Percentiles rank a stretch among this genome's conserved stretches.
These are phyloP conservation scores for Coptotermes formosanus DNA, from an alignment of 1,140 invertebrate species.

Conservation along the genomic window DNA sequence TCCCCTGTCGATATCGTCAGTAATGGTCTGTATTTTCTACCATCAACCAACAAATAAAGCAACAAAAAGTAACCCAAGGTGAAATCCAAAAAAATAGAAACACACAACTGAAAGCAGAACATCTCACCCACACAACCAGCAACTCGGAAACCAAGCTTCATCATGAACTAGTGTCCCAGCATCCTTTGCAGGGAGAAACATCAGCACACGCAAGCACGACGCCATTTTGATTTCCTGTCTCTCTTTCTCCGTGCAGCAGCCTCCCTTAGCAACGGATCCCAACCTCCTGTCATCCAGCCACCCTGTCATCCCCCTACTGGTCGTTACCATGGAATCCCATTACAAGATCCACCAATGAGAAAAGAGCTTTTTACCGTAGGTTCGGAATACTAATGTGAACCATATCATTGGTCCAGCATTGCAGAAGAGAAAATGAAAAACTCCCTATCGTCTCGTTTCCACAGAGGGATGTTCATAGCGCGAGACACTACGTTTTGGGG, in stretches of 20 bases:
- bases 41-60: background rate
- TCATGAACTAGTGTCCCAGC: background rate
- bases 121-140: background rate
- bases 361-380: constrained; percentile 23
- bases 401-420: constrained; percentile 23
- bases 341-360: constrained; percentile 24
- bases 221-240: background rate
- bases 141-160: constrained; percentile 2
- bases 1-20: no score
- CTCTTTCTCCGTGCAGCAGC: background rate
- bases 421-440: constrained; percentile 25
- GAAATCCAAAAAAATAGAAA: background rate
- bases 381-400: constrained; percentile 26
- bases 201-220: background rate
- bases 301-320: constrained; percentile 23
- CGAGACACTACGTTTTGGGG: constrained; percentile 1
- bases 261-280: background rate
- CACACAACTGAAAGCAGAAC: background rate
- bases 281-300: background rate
- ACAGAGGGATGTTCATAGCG: constrained; percentile 2
- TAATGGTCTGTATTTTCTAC: background rate
- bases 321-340: constrained; percentile 29
- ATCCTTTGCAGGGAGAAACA: background rate
- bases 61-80: background rate
- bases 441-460: constrained; percentile 12